Conservation (phyloP, 2,888 invertebrate species). For the Eupeodes latifasciatus region DNA sequence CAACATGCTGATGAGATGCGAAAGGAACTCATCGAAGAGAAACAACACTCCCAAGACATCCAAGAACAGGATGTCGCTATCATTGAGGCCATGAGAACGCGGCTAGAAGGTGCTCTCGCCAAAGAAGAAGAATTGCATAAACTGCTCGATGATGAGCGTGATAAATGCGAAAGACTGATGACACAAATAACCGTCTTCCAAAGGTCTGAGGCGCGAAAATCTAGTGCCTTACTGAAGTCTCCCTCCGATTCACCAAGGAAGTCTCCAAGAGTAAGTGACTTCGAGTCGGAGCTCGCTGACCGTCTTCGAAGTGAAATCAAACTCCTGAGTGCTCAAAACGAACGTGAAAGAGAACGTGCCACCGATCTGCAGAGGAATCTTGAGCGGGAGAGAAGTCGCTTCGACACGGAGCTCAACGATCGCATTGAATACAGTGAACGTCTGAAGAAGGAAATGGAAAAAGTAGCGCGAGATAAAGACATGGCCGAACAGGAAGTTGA, state of each 20-base stretch:
- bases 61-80: conserved; percentile 88
- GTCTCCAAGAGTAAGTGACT: conserved; percentile 80
- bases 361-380: conserved; percentile 84
- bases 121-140: conserved; percentile 88
- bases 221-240: conserved; percentile 81
- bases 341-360: conserved; percentile 85
- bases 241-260: conserved; percentile 83
- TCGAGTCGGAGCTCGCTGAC: conserved; percentile 85
- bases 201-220: conserved; percentile 82
- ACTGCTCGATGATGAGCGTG: conserved; percentile 85
- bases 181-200: conserved; percentile 83
- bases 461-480: conserved; percentile 82
- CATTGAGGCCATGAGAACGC: conserved; percentile 87
- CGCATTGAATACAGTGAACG: conserved; percentile 83
- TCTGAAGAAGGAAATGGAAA: conserved; percentile 83
- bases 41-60: conserved; percentile 85
- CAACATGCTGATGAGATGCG: conserved; percentile 85
- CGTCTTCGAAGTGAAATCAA: conserved; percentile 85
- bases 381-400: conserved; percentile 84
- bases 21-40: conserved; percentile 86
- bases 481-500: conserved; percentile 82
- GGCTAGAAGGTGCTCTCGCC: conserved; percentile 87
- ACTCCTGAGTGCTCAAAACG: conserved; percentile 85
- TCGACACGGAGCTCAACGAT: conserved; percentile 83
- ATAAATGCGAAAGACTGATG: conserved; percentile 85